Percentiles rank a stretch among this genome's conserved stretches.
These are phyloP conservation scores for Megaustenia siamemsis DNA, from an alignment of 2,888 invertebrate species.

Conservation along the genomic window DNA sequence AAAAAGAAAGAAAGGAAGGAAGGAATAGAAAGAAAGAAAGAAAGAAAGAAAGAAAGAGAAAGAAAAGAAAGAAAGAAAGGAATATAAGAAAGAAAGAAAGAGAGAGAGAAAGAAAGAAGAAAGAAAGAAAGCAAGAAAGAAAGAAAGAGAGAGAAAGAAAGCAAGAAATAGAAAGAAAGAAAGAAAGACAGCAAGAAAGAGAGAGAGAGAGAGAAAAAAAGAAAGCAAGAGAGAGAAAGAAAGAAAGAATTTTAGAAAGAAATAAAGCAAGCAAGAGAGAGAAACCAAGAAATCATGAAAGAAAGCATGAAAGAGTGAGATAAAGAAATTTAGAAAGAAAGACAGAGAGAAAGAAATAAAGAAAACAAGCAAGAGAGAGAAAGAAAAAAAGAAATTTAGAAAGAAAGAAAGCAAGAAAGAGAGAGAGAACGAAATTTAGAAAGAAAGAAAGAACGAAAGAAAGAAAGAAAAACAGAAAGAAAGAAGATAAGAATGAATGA, in stretches of 20 bases:
- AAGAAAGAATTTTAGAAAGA: slow-evolving; percentile 22
- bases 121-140: no score
- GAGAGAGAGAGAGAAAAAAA: slow-evolving; percentile 22
- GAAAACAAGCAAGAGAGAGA: neutral
- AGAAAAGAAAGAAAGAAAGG: neutral
- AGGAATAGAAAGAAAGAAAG: no score
- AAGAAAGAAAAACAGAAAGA: slow-evolving; percentile 39
- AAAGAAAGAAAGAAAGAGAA: neutral
- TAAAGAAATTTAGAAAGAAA: no score
- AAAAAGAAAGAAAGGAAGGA: neutral
- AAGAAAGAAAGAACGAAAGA: slow-evolving; percentile 18
- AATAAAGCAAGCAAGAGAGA: neutral
- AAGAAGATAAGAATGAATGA: neutral
- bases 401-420: neutral
- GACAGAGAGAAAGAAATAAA: no score
- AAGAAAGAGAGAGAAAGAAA: no score
- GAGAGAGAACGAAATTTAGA: neutral
- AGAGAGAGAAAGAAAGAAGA: neutral
- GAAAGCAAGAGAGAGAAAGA: neutral
- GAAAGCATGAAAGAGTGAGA: neutral
- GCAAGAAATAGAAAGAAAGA: neutral
- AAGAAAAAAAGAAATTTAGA: neutral
- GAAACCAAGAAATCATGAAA: neutral
- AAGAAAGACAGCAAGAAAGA: slow-evolving; percentile 33
- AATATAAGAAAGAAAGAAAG: no score